Evolutionary conservation across 2,797 vertebrate species (phyloP).

Genomic region (Xerus rutilus): DNA sequence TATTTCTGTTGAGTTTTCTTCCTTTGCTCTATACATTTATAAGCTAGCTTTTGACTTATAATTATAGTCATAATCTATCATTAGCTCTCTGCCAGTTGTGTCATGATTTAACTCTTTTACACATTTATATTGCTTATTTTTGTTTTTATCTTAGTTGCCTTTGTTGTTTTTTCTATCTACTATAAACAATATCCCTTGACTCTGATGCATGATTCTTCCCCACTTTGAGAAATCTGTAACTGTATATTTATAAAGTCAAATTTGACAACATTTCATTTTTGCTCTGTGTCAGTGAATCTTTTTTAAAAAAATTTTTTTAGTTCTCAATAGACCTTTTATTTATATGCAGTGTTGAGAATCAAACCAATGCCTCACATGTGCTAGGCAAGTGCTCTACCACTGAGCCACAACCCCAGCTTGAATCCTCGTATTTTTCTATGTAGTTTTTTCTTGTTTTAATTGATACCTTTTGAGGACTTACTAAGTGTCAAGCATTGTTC

Average conservation of each 20-base stretch:
- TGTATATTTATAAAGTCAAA: background rate
- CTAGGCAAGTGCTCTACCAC: no score
- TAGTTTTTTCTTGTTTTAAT: background rate
- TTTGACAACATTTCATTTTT: background rate
- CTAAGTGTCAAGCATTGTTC: background rate
- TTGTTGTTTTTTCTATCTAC: constrained; percentile 6
- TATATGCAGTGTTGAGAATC: no score
- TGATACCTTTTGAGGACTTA: background rate
- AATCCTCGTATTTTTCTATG: background rate
- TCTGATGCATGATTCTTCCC: background rate
- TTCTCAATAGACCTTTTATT: no score
- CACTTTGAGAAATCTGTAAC: background rate
- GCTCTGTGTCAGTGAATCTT: background rate
- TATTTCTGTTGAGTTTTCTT: background rate
- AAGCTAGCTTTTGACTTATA: background rate
- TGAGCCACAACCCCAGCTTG: no score
- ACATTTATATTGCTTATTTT: background rate
- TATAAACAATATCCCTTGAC: background rate
- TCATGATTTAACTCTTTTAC: background rate
- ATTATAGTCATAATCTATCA: background rate
- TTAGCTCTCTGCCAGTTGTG: background rate
- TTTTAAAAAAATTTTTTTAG: no score
- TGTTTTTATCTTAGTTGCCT: background rate
- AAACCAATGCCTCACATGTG: no score
- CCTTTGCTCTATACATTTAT: background rate